Evolutionary conservation across 1,140 invertebrate species (phyloP), one percentile per base, ranked within the genome.

Genomic region (Danaus melanippus): DNA sequence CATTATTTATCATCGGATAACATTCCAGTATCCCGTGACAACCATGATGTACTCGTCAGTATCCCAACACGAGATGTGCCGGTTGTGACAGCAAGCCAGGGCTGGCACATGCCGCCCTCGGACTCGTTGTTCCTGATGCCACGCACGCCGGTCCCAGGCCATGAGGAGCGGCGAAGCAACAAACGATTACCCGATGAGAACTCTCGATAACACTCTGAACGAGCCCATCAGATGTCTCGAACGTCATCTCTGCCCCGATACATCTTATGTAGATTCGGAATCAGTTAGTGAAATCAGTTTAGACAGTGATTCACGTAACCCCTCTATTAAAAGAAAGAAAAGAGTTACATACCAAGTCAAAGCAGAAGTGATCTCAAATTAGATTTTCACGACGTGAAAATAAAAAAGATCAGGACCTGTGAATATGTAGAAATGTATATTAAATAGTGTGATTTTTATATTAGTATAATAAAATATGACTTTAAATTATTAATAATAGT

Each of bases 31-130:
- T 64, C 86, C 86, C 9, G 84, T 88, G 47, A 80, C 86, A 6
- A 79, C 83, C 12, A 87, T 87, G 82, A 87, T 86, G 85, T 88
- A 88, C 60, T 80, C 84, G 2, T 88, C 86, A 11, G 86, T 88
- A 47, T 79, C 85, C 2, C 83, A 86, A 50, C 86, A 87, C 58
- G 86, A 88, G 69, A 82, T 87, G 76, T 88, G 86, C 69, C 76
- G 80, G 2, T 86, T 88, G 84, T 88, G 86, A 88, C 86, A 86
- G 46, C 84, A 86, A 63, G 77, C 76, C 9, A 75, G 84, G 50
- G 80, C 78, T 56, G 84, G 81, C 42, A 73, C 75, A 0, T 74
- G 74, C 49, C 66, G 77, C 6, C 64, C 64, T 6, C 71, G 81
- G 17, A 62, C 76, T 7, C 67, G 76, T 0, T 81, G 83, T 59